Percentiles rank a stretch among this genome's conserved stretches.
Evolutionary conservation across 2,797 vertebrate species (phyloP).

Genomic region (Synanceia verrucosa): DNA sequence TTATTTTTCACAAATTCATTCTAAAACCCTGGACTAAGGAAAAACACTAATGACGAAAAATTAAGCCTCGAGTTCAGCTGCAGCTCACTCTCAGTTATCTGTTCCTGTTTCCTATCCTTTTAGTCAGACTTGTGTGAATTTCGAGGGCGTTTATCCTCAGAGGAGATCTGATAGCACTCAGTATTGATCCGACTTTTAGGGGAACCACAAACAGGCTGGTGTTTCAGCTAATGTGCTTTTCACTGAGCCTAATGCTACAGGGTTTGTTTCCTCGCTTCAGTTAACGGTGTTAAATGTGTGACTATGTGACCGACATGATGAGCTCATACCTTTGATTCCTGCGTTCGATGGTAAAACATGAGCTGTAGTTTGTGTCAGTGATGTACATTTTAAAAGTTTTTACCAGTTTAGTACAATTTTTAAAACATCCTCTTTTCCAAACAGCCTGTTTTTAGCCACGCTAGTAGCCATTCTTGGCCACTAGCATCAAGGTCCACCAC

Average conservation of each 20-base stretch:
- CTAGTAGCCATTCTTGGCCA: not conserved
- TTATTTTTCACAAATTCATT: not conserved
- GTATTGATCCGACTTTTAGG: constrained; percentile 46
- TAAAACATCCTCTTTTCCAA: too few species aligned
- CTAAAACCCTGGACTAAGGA: not conserved
- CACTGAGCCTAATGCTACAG: constrained; percentile 3
- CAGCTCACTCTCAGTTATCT: not conserved
- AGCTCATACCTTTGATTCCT: constrained; percentile 3
- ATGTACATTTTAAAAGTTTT: not conserved
- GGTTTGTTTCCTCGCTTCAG: constrained; percentile 12
- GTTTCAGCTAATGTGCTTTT: constrained; percentile 53
- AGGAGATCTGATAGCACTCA: constrained; percentile 39
- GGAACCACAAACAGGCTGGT: constrained; percentile 45
- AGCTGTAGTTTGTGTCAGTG: not conserved
- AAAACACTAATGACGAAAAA: not conserved
- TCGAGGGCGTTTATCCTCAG: constrained; percentile 24
- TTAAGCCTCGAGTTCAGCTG: not conserved
- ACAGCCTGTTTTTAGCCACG: not conserved
- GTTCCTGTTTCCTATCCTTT: constrained; percentile 20
- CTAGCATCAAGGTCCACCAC: not conserved
- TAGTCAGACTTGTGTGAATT: not conserved
- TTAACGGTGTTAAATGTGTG: not conserved
- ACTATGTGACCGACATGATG: constrained; percentile 1
- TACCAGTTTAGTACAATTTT: not conserved
- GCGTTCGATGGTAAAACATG: not conserved